A percentile compares a stretch with the other conserved stretches of the same genome.
Evolutionary conservation across 2,797 vertebrate species (phyloP).

Genomic region (Apodemus agrarius): DNA sequence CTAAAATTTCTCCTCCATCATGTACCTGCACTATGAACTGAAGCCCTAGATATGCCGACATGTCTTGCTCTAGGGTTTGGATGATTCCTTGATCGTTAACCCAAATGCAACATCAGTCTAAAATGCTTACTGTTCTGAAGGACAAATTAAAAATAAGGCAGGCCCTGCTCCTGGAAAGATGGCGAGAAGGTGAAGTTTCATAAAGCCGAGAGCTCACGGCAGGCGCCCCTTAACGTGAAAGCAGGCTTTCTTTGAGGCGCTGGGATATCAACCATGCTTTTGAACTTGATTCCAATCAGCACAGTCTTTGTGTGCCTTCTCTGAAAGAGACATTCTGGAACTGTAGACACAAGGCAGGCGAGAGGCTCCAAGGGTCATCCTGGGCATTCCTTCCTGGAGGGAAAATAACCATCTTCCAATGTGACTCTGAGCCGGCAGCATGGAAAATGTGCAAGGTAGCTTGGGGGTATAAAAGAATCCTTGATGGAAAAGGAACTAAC

Average conservation of each 20-base stretch:
- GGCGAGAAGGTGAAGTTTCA: not conserved
- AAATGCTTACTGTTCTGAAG: not conserved
- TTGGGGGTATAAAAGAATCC: not conserved
- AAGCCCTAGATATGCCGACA: not conserved
- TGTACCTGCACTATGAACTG: not conserved
- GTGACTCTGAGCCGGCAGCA: not conserved
- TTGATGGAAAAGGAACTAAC: not conserved
- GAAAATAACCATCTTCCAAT: not conserved
- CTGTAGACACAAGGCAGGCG: not conserved
- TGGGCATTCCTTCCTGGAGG: not conserved
- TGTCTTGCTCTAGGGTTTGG: not conserved
- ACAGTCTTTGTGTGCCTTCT: not conserved
- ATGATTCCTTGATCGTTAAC: not conserved
- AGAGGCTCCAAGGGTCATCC: not conserved
- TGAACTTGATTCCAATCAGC: not conserved
- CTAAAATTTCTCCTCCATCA: not conserved
- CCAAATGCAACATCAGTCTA: not conserved
- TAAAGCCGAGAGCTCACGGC: not conserved
- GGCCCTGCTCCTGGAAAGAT: not conserved
- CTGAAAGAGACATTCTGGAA: not conserved
- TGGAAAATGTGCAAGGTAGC: not conserved
- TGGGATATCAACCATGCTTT: not conserved
- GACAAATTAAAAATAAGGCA: constrained; percentile 44
- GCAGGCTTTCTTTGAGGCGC: not conserved
- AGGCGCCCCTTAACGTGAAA: not conserved